Evolutionary conservation across 2,888 invertebrate genomes (phyloP), one percentile per base, ranked within the genome.

Genomic region (Cataglyphis altisquamis): DNA sequence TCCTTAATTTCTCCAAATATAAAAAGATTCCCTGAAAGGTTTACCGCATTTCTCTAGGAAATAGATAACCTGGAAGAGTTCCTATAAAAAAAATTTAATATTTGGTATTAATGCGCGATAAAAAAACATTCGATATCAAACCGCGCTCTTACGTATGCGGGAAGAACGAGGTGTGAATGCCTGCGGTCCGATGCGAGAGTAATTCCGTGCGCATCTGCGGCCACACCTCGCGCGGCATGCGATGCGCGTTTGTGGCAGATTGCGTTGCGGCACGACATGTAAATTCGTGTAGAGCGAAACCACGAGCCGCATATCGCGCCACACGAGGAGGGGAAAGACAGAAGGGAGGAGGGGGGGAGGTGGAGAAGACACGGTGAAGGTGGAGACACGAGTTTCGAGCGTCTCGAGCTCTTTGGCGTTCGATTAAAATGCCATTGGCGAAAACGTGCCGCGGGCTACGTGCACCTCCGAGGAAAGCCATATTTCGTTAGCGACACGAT

Each of bases 191-290:
- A 73, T 74, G 78, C 32, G 60, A 73, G 74, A 48, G 74, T 45
- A 74, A 80, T 73, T 78, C 78, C 57, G 72, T 25, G 32, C 32
- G 57, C 73, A 78, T 78, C 60, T 73, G 84, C 63, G 86, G 91
- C 90, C 88, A 89, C 88, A 88, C 89, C 88, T 88, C 86, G 88
- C 68, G 73, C 74, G 80, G 74, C 84, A 86, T 86, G 89, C 87
- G 89, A 86, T 85, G 72, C 86, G 82, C 83, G 82, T 78, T 81
- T 75, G 87, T 83, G 83, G 85, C 57, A 52, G 45, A 45, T 86
- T 85, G 70, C 86, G 78, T 81, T 75, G 86, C 84, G 83, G 86
- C 60, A 55, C 85, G 84, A 85, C 88, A 88, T 89, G 90, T 86
- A 90, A 90, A 90, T 90, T 90, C 85, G 91, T n/a, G 52, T 84